These are phyloP conservation scores for Neofelis nebulosa DNA, from an alignment of 2,113 vertebrate species.

Conservation along the genomic window DNA sequence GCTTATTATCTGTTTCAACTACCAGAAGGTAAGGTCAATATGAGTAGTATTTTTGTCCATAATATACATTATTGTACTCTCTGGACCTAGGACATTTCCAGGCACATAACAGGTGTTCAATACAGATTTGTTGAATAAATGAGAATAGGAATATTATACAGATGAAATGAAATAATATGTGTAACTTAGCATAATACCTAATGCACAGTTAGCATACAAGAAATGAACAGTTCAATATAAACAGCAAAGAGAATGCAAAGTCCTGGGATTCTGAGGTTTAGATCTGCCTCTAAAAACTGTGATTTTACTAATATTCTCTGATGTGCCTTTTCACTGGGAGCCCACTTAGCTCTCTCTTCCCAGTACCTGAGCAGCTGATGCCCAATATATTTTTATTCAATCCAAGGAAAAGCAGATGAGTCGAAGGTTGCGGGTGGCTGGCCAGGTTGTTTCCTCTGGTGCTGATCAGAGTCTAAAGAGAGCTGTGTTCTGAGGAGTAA, in stretches of 20 bases:
- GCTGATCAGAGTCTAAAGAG: neutral
- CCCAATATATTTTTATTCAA: slow-evolving; percentile 3
- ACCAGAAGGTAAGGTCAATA: neutral
- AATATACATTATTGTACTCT: neutral
- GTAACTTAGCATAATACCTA: neutral
- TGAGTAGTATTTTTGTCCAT: neutral
- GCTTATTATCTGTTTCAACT: neutral
- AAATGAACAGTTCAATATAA: neutral
- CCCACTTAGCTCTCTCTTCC: neutral
- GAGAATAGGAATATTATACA: neutral
- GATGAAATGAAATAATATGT: neutral
- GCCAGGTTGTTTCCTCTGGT: neutral
- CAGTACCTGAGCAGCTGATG: neutral
- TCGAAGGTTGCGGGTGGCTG: neutral
- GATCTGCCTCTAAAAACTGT: neutral
- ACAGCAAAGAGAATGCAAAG: neutral
- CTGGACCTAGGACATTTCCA: neutral
- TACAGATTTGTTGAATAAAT: neutral
- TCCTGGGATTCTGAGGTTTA: neutral
- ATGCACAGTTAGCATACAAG: neutral
- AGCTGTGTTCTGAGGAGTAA: neutral
- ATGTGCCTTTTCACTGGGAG: neutral
- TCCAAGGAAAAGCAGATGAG: neutral
- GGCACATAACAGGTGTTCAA: neutral
- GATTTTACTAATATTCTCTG: neutral